Base-by-base conservation (phyloP, 2,888 invertebrate species). In the Cepaea hortensis region DNA sequence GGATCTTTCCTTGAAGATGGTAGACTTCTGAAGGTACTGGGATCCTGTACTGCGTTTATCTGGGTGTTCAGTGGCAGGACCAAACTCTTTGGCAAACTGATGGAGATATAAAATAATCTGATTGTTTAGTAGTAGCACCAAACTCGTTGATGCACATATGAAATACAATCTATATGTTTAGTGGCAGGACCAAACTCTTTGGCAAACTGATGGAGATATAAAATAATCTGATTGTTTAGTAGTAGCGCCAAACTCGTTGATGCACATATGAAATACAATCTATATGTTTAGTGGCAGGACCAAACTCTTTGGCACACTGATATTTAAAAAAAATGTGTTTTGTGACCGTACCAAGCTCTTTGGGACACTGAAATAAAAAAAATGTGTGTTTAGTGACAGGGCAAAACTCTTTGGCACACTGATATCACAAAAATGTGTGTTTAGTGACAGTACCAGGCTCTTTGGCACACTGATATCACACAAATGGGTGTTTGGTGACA, bases 121-220 rank as follows among this genome's bases (percentile, higher is more conserved):
- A n/a, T n/a, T n/a, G n/a, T n/a, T n/a, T n/a, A n/a, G n/a, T n/a
- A 62, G 7, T 62, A 62, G 15, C 15, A 15, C 9, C 7, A n/a
- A n/a, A n/a, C n/a, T n/a, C n/a, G n/a, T n/a, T n/a, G n/a, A n/a
- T n/a, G n/a, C n/a, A n/a, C n/a, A n/a, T n/a, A n/a, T n/a, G n/a
- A n/a, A n/a, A n/a, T n/a, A n/a, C n/a, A n/a, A n/a, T n/a, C n/a
- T 86, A 88, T 88, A 85, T 85, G 20, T 85, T 65, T 15, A 85
- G 61, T 15, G 62, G 75, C 35, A 62, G 6, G 46, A 61, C 15
- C n/a, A 48, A 48, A 48, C 55, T 35, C 35, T 73, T 83, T 46
- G 61, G 55, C 0, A 55, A 23, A 23, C 55, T 77, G 23, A 13
- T 46, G 11, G 11, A 55, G 55, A 77, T 23, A 77, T 3, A 23